These are phyloP conservation scores for Zootermopsis nevadensis DNA, from an alignment of 2,888 invertebrate genomes.

Conservation along the genomic window DNA sequence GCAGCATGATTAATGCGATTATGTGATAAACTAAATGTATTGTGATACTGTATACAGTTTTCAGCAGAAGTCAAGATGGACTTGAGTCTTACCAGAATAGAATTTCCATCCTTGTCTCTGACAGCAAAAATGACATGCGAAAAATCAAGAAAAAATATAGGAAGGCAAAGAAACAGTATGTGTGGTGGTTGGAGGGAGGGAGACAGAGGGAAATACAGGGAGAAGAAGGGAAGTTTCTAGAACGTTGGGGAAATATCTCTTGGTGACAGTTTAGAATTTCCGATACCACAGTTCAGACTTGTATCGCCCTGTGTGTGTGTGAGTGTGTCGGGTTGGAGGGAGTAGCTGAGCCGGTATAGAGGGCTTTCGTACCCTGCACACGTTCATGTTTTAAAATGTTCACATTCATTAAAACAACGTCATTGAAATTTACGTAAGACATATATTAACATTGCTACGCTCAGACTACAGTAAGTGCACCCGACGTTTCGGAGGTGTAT, in stretches of 20 bases:
- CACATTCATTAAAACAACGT: no score
- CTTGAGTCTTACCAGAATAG: not conserved
- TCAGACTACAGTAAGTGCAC: no score
- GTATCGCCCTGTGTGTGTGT: not conserved
- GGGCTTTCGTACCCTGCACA: not conserved
- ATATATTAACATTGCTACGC: no score
- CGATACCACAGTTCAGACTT: conserved; percentile 23
- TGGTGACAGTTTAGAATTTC: conserved; percentile 29
- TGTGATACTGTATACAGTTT: no score
- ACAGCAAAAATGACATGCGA: conserved; percentile 10
- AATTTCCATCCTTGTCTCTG: not conserved
- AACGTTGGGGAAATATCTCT: not conserved
- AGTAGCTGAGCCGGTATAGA: not conserved
- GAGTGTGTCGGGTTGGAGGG: not conserved
- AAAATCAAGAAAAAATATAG: not conserved
- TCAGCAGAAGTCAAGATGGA: not conserved
- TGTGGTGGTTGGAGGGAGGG: not conserved
- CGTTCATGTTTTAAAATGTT: not conserved
- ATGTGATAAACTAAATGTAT: no score
- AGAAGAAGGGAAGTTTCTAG: not conserved
- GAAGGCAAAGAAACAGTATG: not conserved
- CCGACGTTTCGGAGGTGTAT: no score
- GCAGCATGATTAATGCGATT: no score
- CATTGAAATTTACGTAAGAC: no score
- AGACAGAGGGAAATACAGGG: not conserved